These are phyloP conservation scores for Scaptomyza caliginosa DNA, from an alignment of 2,888 invertebrate species.

Conservation along the genomic window DNA sequence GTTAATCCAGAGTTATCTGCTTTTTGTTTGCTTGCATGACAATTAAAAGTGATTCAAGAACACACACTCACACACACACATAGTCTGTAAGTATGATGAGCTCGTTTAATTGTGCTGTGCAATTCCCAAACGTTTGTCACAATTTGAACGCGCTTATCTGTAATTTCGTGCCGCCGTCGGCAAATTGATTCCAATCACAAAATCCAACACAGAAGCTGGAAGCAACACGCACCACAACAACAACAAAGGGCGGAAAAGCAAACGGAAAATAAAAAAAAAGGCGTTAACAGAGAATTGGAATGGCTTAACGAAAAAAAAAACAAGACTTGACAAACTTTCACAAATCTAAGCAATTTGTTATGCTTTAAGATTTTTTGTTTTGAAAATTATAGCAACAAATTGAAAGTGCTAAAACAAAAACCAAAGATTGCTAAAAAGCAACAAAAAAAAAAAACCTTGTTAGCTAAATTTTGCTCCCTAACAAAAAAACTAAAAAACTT, in stretches of 20 bases:
- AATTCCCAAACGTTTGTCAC: conserved; percentile 22
- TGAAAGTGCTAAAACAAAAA: conserved; percentile 21
- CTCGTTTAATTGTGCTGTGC: background rate
- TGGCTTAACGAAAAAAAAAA: conserved; percentile 24
- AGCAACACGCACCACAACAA: conserved; percentile 1
- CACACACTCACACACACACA: background rate
- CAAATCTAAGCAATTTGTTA: conserved; percentile 39
- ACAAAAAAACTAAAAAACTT: conserved; percentile 54
- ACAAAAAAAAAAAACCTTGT: background rate
- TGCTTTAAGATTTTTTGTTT: conserved; percentile 1
- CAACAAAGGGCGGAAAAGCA: conserved; percentile 19
- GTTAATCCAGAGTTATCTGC: background rate
- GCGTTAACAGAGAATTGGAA: conserved; percentile 45
- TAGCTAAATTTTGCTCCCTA: background rate
- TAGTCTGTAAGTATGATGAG: background rate
- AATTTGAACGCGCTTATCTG: conserved; percentile 43
- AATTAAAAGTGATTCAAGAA: background rate
- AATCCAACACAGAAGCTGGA: background rate
- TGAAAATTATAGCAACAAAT: background rate
- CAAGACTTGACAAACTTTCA: conserved; percentile 68
- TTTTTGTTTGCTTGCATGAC: background rate
- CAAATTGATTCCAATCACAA: background rate
- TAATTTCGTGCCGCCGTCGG: conserved; percentile 12
- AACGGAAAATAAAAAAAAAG: conserved; percentile 62
- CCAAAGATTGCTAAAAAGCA: background rate